Base-by-base conservation (phyloP, 2,113 vertebrate species). In the Megaceryle torquata region DNA sequence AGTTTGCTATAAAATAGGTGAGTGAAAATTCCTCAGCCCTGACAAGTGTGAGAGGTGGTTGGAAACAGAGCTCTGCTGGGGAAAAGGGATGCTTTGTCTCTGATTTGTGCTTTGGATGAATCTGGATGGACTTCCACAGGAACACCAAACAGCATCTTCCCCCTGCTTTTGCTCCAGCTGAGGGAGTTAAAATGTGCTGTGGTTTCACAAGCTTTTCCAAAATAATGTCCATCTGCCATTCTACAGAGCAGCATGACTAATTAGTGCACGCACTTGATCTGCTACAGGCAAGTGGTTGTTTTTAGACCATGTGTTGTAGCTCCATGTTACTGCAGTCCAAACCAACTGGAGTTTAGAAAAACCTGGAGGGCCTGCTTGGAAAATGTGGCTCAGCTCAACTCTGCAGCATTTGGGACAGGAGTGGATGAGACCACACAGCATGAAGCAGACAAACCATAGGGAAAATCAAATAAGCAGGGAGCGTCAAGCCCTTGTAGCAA, bases 331-430 rank as follows among this genome's bases (percentile, higher is more conserved):
- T 59, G 56, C 31, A 14, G 25, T 24, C 86, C 94, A 54, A 92
- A 93, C 88, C 91, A 96, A 92, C 56, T 56, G 44, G 15, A 6
- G 28, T 75, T 94, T 26, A 50, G 82, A 78, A 68, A 82, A 85
- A 79, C 71, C 76, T 84, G 94, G 77, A 95, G 28, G 61, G 78
- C 61, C 39, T 11, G 61, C 17, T 16, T 91, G 94, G 95, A 97
- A 97, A 96, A 92, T 87, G 46, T 80, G 67, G 71, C 91, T 96
- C 93, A 94, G 70, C 79, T 77, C 53, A 77, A 74, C 0, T 11
- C 57, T 18, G 50, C 67, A 91, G 17, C 51, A 37, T 79, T 89
- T 48, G 59, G 41, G 44, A 82, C 5, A 4, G 68, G 80, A 91
- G 41, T 39, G 87, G 84, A 63, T 31, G 31, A 77, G 84, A 87